Evolutionary conservation across 2,113 vertebrate genomes (phyloP).

Genomic region (Climacteris rufus): DNA sequence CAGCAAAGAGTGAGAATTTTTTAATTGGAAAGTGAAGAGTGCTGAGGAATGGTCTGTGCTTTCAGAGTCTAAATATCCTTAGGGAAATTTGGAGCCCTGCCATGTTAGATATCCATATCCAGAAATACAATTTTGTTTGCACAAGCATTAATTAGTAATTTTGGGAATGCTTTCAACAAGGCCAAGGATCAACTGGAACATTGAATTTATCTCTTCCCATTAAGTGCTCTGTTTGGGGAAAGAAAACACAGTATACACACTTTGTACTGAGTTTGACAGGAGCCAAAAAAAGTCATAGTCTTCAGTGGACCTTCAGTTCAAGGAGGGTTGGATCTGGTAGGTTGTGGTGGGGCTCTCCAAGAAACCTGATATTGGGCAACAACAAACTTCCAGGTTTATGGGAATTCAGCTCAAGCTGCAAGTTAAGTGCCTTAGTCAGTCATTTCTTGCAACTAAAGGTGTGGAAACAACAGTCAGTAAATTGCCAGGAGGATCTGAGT

Average conservation of each 20-base stretch:
- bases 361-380: neutral
- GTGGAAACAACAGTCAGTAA: neutral
- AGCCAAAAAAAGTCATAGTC: neutral
- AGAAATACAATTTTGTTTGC: constrained; percentile 19
- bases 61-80: neutral
- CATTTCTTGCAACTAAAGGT: neutral
- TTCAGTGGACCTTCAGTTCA: neutral
- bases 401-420: neutral
- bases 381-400: neutral
- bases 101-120: neutral
- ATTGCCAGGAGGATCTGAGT: neutral
- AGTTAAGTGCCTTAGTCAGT: neutral
- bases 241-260: neutral
- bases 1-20: neutral
- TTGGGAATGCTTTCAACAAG: neutral
- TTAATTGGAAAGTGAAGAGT: neutral
- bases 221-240: neutral
- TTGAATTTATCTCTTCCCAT: neutral
- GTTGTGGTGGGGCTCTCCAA: neutral
- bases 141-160: neutral
- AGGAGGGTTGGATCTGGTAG: neutral
- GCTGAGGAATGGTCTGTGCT: neutral
- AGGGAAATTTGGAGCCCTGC: neutral
- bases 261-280: neutral
- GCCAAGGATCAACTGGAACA: neutral